phyloP scores from a whole-genome alignment of 2,113 vertebrate genomes.

The Lichenostomus cassidix region DNA sequence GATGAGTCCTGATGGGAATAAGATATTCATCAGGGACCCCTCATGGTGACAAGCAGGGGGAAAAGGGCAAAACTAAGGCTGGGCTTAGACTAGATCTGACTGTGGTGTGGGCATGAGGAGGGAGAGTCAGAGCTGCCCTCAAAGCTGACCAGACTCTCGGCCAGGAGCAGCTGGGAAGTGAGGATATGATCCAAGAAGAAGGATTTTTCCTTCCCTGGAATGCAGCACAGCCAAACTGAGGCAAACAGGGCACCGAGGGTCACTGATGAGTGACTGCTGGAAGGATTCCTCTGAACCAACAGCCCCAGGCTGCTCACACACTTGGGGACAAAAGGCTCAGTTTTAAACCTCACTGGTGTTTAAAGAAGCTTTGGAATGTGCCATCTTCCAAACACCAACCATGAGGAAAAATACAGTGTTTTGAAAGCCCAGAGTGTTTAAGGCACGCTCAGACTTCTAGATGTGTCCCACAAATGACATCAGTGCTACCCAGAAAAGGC shows the following conservation, averaged over 20 bases:
- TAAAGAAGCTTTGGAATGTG: background rate
- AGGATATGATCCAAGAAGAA: background rate
- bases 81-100: background rate
- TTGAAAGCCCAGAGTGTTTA: background rate
- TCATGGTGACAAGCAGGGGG: background rate
- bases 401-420: background rate
- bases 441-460: background rate
- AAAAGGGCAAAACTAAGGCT: background rate
- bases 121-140: background rate
- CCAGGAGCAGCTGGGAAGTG: background rate
- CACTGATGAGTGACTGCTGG: background rate
- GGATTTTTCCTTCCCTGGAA: background rate
- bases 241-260: background rate
- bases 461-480: background rate
- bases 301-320: background rate
- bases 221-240: background rate
- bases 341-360: background rate
- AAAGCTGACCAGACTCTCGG: background rate
- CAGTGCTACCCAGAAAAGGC: background rate
- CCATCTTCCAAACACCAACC: background rate
- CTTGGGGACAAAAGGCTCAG: background rate
- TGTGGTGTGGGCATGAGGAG: background rate
- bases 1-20: background rate
- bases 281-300: background rate
- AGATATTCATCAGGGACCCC: background rate